Evolutionary conservation across 2,113 vertebrate genomes (phyloP), one percentile per base, ranked within the genome.

Genomic region (Lonchura striata): DNA sequence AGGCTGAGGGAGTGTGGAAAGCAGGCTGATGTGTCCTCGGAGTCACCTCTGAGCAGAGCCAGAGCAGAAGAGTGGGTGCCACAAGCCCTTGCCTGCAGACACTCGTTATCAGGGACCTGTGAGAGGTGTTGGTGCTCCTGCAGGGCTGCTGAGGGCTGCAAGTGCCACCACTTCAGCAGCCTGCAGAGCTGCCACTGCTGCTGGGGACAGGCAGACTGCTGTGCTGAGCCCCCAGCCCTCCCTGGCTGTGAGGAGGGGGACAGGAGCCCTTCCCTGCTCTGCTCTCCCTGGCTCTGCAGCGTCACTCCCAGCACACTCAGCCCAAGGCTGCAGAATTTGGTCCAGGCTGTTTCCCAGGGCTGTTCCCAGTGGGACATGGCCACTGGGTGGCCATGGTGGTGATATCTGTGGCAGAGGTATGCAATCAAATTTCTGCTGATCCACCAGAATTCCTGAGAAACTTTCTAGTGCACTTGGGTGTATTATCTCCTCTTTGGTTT

Each of bases 61-160:
- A 54, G 84, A 21, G 65, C 0, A 2, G 57, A 68, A 39, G 54
- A 64, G 25, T 0, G 1, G 39, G n/a, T 1, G 7, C 77, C 78
- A 61, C 56, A 18, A 83, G 82, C 65, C 84, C 50, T 53, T 53
- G 75, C 53, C 81, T 68, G 89, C 75, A 64, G 64, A 13, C 64
- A 18, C 49, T 50, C 16, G 2, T 57, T 75, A 53, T 37, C 54
- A 44, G 88, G 33, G 20, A 6, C 7, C 4, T 0, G 3, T 1
- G 6, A 61, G 66, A 76, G 57, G 44, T 7, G 2, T 66, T 42
- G 23, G 47, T 70, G 41, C 54, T 77, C 33, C 82, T 18, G 16
- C 47, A 56, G 35, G 49, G 61, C 61, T 47, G 46, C 0, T 24
- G 50, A 72, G 24, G 0, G 1, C 70, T 89, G 70, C 14, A n/a